A percentile compares a stretch with the other conserved stretches of the same genome.
phyloP scores from a whole-genome alignment of 2,797 vertebrate species.

The Lagodon rhomboides region DNA sequence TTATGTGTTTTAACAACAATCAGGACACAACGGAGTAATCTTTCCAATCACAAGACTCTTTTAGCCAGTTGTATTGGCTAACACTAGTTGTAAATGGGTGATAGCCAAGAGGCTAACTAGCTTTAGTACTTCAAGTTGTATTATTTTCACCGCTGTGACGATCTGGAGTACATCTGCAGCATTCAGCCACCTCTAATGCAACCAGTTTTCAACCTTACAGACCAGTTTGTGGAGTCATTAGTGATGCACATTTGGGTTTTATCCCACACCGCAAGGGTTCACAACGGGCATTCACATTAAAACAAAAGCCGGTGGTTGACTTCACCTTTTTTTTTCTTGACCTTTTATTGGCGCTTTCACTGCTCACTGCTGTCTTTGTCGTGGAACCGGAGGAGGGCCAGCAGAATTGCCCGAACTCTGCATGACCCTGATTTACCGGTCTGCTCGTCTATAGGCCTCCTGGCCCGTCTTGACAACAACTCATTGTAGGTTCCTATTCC shows the following conservation, averaged over 20 bases:
- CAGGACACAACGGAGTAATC: too few relatives aligned
- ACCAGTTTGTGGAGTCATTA: background rate
- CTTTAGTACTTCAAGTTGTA: background rate
- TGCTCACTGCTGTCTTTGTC: slow-evolving; percentile 54
- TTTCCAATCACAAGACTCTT: background rate
- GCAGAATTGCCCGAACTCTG: slow-evolving; percentile 50
- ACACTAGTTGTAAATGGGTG: background rate
- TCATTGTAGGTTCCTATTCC: slow-evolving; percentile 64
- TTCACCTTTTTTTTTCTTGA: slow-evolving; percentile 7
- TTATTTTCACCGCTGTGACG: background rate
- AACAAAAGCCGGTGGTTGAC: slow-evolving; percentile 29
- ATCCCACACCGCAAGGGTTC: background rate
- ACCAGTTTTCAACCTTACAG: too few relatives aligned
- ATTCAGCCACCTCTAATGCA: background rate
- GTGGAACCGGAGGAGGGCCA: slow-evolving; percentile 25
- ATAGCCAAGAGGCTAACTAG: background rate
- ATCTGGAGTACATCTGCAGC: background rate
- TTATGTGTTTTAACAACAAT: background rate
- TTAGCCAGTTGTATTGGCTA: background rate
- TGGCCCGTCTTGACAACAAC: slow-evolving; percentile 55
- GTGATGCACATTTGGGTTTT: background rate
- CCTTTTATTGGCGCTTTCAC: slow-evolving; percentile 30
- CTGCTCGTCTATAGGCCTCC: slow-evolving; percentile 33
- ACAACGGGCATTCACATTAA: slow-evolving; percentile 10
- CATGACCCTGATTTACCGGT: slow-evolving; percentile 46